A percentile compares a stretch with the other conserved stretches of the same genome.
Conservation (phyloP, 2,797 vertebrate species). For the Poeciliopsis gracilis region DNA sequence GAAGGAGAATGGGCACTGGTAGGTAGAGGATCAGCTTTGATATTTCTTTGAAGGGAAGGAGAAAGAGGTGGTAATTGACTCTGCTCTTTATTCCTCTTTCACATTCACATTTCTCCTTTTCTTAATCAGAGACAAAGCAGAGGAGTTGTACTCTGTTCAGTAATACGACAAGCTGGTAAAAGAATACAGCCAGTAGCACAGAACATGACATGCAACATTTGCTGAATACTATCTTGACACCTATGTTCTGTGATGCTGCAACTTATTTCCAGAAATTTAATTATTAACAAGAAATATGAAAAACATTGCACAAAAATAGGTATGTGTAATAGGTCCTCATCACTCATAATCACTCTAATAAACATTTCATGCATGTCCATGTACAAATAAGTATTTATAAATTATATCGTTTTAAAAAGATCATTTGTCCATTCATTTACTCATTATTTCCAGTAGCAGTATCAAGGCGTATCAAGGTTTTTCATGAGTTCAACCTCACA, state of each 20-base stretch:
- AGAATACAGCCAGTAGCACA: slow-evolving; percentile 26
- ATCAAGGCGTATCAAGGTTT: too few relatives aligned
- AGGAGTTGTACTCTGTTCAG: slow-evolving; percentile 45
- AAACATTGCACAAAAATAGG: slow-evolving; percentile 33
- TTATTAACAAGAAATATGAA: slow-evolving; percentile 48
- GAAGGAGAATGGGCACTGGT: slow-evolving; percentile 12
- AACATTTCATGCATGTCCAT: neutral
- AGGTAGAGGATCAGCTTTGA: slow-evolving; percentile 61
- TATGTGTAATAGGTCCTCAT: slow-evolving; percentile 16
- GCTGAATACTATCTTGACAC: slow-evolving; percentile 26
- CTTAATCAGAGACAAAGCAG: slow-evolving; percentile 41
- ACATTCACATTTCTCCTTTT: slow-evolving; percentile 16
- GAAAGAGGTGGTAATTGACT: slow-evolving; percentile 73
- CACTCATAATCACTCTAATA: neutral
- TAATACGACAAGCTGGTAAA: slow-evolving; percentile 34
- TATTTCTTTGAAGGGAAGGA: slow-evolving; percentile 72
- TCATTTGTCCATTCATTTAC: neutral
- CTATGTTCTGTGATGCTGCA: slow-evolving; percentile 13
- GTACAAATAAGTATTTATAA: neutral
- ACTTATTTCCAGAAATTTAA: slow-evolving; percentile 28
- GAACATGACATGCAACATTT: neutral
- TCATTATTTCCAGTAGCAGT: neutral
- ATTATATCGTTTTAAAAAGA: neutral
- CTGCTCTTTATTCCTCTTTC: slow-evolving; percentile 61
- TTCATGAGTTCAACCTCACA: neutral